Evolutionary conservation across 2,888 invertebrate species (phyloP).

Genomic region (Orthosia gracilis): DNA sequence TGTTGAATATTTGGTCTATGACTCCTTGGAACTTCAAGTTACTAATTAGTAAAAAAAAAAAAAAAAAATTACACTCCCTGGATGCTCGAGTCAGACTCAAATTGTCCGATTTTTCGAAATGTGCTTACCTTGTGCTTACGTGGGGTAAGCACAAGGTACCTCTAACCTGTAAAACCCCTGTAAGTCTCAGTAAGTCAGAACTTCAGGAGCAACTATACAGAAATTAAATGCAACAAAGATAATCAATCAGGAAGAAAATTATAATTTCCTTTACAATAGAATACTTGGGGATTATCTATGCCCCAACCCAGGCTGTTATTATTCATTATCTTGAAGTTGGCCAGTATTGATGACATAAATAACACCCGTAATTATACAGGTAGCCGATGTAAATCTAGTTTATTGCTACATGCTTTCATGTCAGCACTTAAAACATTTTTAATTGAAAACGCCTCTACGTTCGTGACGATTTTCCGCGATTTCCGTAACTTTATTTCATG

Average conservation of each 20-base stretch:
- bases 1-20: no score
- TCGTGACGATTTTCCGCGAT: constrained; percentile 24
- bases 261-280: not conserved
- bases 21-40: no score
- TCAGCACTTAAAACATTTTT: constrained; percentile 16
- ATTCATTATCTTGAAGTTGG: constrained; percentile 9
- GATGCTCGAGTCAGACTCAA: no score
- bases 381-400: constrained; percentile 18
- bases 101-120: not conserved
- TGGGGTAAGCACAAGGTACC: no score
- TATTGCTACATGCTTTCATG: constrained; percentile 19
- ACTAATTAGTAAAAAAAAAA: no score
- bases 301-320: not conserved
- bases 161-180: not conserved
- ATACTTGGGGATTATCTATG: not conserved
- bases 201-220: not conserved
- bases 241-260: constrained; percentile 10
- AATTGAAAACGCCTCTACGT: constrained; percentile 21
- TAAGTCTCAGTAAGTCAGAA: not conserved
- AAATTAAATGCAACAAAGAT: not conserved
- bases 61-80: no score
- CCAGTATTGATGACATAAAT: constrained; percentile 18
- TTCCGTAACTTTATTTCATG: constrained; percentile 26
- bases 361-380: constrained; percentile 27
- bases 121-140: not conserved